Conservation (phyloP, 2,888 invertebrate species). For the Sphaerophoria taeniata region DNA sequence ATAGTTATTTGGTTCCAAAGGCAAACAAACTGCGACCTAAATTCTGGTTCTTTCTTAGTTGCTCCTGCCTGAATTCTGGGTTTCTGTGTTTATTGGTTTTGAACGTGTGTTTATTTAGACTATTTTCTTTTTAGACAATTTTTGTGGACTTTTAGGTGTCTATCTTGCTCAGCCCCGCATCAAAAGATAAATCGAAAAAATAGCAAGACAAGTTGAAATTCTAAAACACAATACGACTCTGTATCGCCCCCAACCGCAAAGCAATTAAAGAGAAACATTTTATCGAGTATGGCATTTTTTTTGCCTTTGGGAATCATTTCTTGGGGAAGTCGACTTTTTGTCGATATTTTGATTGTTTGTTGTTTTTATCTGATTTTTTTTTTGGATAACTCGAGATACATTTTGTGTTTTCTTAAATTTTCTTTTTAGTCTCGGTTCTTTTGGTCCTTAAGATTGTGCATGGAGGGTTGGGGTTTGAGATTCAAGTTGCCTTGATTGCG, state of each 20-base stretch:
- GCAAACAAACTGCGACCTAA: constrained; percentile 63
- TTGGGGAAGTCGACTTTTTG: background rate
- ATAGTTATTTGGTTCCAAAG: constrained; percentile 50
- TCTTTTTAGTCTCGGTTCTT: background rate
- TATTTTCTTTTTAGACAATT: constrained; percentile 18
- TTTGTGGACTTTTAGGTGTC: constrained; percentile 13
- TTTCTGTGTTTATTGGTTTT: constrained; percentile 55
- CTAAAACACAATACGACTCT: background rate
- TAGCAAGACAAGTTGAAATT: background rate
- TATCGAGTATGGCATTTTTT: background rate
- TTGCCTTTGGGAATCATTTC: background rate
- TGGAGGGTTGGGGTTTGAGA: background rate
- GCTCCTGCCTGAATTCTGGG: background rate
- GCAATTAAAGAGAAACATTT: constrained; percentile 23
- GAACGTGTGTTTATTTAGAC: constrained; percentile 62
- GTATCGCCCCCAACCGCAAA: background rate
- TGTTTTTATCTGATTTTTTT: background rate
- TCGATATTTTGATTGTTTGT: background rate
- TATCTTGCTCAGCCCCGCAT: background rate
- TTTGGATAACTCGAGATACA: background rate
- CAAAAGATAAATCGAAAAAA: background rate
- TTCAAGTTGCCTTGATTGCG: constrained; percentile 6
- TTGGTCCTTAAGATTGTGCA: constrained; percentile 14
- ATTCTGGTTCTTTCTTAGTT: constrained; percentile 25
- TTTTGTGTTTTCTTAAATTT: background rate